These are phyloP conservation scores for Chaetodon trifasciatus DNA, from an alignment of 2,797 vertebrate genomes.

Conservation along the genomic window DNA sequence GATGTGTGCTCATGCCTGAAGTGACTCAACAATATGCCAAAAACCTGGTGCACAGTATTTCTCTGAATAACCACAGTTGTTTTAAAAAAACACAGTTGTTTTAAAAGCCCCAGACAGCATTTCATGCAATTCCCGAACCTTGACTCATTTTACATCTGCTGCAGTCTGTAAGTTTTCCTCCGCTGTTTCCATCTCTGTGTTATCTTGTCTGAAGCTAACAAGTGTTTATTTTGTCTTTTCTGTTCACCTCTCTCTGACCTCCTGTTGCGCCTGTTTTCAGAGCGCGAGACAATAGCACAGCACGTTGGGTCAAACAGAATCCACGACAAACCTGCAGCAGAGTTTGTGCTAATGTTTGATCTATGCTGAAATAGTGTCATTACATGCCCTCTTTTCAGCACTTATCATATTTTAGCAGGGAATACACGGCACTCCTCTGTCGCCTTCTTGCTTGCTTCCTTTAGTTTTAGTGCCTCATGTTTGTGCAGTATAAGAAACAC, in stretches of 20 bases:
- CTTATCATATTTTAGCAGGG: constrained; percentile 7
- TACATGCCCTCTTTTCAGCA: constrained; percentile 1
- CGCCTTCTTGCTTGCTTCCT: not conserved
- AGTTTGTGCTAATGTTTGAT: constrained; percentile 9
- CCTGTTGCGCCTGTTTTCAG: constrained; percentile 28
- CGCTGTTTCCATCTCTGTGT: not conserved
- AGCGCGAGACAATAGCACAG: constrained; percentile 9
- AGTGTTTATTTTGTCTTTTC: constrained; percentile 22
- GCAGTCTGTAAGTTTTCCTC: not conserved
- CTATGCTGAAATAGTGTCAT: constrained; percentile 20
- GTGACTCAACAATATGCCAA: not conserved
- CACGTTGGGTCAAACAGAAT: constrained; percentile 23
- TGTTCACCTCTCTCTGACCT: constrained; percentile 17
- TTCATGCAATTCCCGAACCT: not conserved
- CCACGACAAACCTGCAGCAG: constrained; percentile 7
- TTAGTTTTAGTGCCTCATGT: not conserved
- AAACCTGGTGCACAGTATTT: not conserved
- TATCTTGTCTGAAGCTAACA: not conserved
- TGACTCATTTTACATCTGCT: constrained; percentile 2
- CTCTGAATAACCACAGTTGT: not conserved
- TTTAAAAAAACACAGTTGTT: not conserved
- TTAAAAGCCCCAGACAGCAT: not conserved
- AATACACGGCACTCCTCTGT: not conserved
- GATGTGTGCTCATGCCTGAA: too few species aligned
- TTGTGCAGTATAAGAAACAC: not conserved